A percentile compares a stretch with the other conserved stretches of the same genome.
phyloP scores from a whole-genome alignment of 35 echinoderm and acorn worm species.

The Amphiura filiformis region DNA sequence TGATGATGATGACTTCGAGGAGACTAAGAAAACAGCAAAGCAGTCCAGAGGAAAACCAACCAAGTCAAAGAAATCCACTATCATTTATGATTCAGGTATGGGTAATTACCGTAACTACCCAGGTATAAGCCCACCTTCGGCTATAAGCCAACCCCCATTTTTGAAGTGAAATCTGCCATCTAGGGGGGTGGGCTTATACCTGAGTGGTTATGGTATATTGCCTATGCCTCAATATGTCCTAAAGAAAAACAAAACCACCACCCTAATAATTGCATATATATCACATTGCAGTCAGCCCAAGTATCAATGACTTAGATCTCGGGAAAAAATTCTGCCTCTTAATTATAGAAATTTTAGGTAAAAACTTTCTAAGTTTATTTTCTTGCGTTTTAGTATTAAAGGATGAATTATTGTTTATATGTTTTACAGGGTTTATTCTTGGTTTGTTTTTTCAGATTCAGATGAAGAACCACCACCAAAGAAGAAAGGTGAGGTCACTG shows the following conservation, averaged over 20 bases:
- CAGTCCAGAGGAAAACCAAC: slow-evolving; percentile 7
- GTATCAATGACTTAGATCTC: too few species aligned
- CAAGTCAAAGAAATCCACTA: slow-evolving; percentile 50
- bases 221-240: too few species aligned
- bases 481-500: slow-evolving; percentile 43
- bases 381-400: background rate
- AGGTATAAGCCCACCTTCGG: too few species aligned
- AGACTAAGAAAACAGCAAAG: slow-evolving; percentile 14
- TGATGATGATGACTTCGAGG: slow-evolving; percentile 36
- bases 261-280: too few species aligned
- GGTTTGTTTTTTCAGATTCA: slow-evolving; percentile 13
- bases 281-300: too few species aligned
- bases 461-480: slow-evolving; percentile 21
- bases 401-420: background rate
- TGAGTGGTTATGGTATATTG: too few species aligned
- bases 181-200: too few species aligned
- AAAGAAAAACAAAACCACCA: too few species aligned
- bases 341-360: background rate
- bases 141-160: too few species aligned
- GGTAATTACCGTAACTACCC: too few species aligned
- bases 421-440: background rate
- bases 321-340: too few species aligned
- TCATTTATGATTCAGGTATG: slow-evolving; percentile 83
- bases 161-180: too few species aligned
- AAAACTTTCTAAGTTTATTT: background rate